Base-by-base conservation (phyloP, 2,113 vertebrate species). In the Saccopteryx bilineata region DNA sequence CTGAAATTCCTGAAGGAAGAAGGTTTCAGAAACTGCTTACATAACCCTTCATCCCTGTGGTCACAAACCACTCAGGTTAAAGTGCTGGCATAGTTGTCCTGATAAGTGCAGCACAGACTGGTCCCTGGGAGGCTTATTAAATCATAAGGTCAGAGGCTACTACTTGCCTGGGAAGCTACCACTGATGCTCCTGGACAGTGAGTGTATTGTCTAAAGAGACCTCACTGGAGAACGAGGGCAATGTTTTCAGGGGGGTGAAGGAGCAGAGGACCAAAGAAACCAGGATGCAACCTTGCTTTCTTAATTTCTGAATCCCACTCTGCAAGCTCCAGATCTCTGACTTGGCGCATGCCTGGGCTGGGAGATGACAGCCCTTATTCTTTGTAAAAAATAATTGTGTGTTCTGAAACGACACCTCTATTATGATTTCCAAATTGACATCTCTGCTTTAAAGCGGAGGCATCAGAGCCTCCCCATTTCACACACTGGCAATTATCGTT, bases 361-460 rank as follows among this genome's bases (percentile, higher is more conserved):
- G 15, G 61, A 85, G 72, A 95, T 97, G 96, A 97, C 97, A 97
- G 97, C 93, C 83, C 92, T 96, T 96, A 94, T 91, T 93, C 91
- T 97, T 83, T 69, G 63, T 87, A 69, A 96, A 95, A 86, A 95
- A 74, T 91, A 97, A 94, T 58, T 83, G 91, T 96, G 63, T 97
- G 72, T 97, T 93, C 94, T 97, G 93, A 97, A 95, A 96, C 10
- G 91, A 98, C 97, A 97, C 56, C 6, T 88, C 72, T 60, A 91
- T 93, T 3, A 94, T 97, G 95, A 96, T 98, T 96, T 96, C 72
- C 85, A 97, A 97, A 96, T 83, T 97, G 97, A 98, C 95, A 95
- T 90, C 95, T 96, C 94, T 97, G 94, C 90, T 95, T 97, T 96
- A 97, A 97, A 96, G 93, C 74, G 96, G 96, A 98, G 95, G 93